phyloP scores from a whole-genome alignment of 1,140 invertebrate genomes.

The Drosophila funebris region DNA sequence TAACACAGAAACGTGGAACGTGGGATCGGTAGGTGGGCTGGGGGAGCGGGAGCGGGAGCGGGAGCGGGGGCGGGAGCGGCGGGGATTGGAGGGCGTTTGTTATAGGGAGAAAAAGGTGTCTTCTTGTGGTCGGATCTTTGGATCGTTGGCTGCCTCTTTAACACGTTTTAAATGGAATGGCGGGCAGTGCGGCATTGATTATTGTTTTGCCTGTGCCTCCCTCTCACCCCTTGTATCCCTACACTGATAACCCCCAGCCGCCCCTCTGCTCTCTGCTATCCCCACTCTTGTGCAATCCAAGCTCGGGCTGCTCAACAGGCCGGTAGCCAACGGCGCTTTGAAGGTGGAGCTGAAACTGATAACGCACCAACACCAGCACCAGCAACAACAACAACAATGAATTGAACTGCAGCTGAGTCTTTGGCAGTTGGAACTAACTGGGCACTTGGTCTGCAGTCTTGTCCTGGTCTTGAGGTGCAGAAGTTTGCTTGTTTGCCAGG shows the following conservation, averaged over 20 bases:
- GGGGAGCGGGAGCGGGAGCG: too few relatives aligned
- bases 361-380: conserved; percentile 65
- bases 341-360: conserved; percentile 65
- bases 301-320: conserved; percentile 2
- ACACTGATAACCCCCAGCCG: background rate
- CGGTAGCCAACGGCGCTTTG: conserved; percentile 69
- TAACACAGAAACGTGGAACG: background rate
- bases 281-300: background rate
- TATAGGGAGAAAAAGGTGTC: background rate
- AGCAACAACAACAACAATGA: conserved; percentile 40
- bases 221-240: background rate
- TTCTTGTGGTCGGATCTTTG: conserved; percentile 25
- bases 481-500: conserved; percentile 56
- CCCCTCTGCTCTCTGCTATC: background rate
- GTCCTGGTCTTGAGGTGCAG: conserved; percentile 47
- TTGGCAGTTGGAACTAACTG: background rate
- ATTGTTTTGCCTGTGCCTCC: conserved; percentile 72
- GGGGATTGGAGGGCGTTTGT: too few relatives aligned
- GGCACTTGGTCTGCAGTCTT: background rate
- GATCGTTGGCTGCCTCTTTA: conserved; percentile 63
- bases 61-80: too few relatives aligned
- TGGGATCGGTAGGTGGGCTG: background rate
- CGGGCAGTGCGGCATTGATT: conserved; percentile 63
- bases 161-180: conserved; percentile 78
- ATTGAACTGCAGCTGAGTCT: conserved; percentile 24